These are phyloP conservation scores for Antechinus stuartii DNA, from an alignment of 2,113 vertebrate species.

Conservation along the genomic window DNA sequence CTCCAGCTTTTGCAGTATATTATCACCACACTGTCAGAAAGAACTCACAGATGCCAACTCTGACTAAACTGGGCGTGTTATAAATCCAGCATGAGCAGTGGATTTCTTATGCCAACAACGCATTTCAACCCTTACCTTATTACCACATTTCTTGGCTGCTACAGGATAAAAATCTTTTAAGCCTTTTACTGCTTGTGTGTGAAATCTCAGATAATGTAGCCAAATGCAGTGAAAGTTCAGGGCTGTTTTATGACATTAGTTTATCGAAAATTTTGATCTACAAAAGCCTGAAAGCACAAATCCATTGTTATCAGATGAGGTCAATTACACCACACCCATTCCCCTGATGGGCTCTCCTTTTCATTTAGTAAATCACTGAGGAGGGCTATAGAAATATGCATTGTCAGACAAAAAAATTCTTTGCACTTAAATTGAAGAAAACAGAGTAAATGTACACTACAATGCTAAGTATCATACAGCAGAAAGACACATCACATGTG, in stretches of 20 bases:
- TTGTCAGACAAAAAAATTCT: constrained; percentile 54
- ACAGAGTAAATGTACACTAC: background rate
- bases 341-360: constrained; percentile 66
- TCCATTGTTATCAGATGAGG: constrained; percentile 67
- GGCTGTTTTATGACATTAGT: constrained; percentile 62
- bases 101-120: constrained; percentile 80
- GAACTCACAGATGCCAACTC: constrained; percentile 74
- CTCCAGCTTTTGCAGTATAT: constrained; percentile 71
- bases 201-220: constrained; percentile 71
- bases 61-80: constrained; percentile 79
- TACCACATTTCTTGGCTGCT: constrained; percentile 80
- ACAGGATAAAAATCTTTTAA: constrained; percentile 73
- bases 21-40: constrained; percentile 81
- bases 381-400: constrained; percentile 61
- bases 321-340: constrained; percentile 73
- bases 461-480: background rate
- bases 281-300: constrained; percentile 60
- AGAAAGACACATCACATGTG: constrained; percentile 72
- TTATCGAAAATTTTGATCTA: constrained; percentile 74
- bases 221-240: constrained; percentile 76
- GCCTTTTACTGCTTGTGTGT: constrained; percentile 70
- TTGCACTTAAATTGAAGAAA: background rate
- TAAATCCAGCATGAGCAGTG: constrained; percentile 76
- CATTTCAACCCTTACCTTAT: constrained; percentile 85
- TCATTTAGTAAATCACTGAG: constrained; percentile 31